phyloP scores from a whole-genome alignment of 1,140 invertebrate genomes.

The Tribolium castaneum region DNA sequence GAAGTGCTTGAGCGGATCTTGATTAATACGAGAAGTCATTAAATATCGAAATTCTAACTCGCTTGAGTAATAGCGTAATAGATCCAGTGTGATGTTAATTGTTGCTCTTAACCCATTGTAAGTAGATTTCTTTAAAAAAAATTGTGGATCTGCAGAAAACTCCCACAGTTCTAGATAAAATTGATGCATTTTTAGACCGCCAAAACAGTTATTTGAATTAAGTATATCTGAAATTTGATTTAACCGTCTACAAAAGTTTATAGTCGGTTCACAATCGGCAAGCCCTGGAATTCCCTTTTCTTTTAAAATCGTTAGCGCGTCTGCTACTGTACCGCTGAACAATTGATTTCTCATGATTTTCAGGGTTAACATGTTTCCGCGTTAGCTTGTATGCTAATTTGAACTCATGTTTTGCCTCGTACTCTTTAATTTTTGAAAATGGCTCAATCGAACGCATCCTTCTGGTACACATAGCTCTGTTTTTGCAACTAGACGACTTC shows the following conservation, averaged over 20 bases:
- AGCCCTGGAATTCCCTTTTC: no score
- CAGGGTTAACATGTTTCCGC: no score
- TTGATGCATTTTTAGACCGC: no score
- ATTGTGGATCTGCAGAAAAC: neutral
- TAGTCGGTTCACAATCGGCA: no score
- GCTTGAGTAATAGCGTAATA: neutral
- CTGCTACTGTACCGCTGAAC: no score
- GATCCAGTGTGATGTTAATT: neutral
- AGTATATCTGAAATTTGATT: neutral
- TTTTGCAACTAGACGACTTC: slow-evolving; percentile 10
- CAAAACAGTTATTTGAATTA: neutral
- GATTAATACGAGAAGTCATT: slow-evolving; percentile 37
- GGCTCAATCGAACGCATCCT: neutral
- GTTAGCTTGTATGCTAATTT: no score
- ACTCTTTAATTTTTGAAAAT: neutral
- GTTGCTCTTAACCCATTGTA: neutral
- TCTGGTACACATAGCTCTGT: neutral
- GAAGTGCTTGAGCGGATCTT: slow-evolving; percentile 40
- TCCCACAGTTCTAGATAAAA: slow-evolving; percentile 25
- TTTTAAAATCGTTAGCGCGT: no score
- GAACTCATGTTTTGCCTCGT: no score
- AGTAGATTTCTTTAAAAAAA: slow-evolving; percentile 10
- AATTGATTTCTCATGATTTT: no score
- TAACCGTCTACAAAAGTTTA: no score
- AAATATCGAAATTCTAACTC: slow-evolving; percentile 34